Conservation (phyloP, 2,113 vertebrate genomes). For the Pedionomus torquatus region DNA sequence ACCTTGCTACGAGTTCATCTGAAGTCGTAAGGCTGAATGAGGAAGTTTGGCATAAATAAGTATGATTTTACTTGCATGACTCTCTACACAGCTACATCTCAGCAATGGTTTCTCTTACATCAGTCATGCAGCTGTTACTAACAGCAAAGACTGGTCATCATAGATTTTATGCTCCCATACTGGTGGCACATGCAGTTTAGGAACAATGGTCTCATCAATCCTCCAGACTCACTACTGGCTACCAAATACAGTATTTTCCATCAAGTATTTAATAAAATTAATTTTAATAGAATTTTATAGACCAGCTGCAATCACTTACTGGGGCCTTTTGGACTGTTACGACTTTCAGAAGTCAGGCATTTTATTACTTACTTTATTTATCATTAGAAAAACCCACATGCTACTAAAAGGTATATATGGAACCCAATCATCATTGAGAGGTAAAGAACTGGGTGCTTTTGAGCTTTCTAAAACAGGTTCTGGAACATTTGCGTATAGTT, state of each 20-base stretch:
- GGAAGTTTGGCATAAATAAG: neutral
- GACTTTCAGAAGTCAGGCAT: neutral
- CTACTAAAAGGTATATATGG: neutral
- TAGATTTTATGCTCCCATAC: neutral
- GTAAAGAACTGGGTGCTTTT: neutral
- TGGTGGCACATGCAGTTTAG: neutral
- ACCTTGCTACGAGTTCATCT: neutral
- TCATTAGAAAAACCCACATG: neutral
- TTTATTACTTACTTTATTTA: neutral
- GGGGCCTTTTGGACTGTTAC: neutral
- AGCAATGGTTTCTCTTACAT: neutral
- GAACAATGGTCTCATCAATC: neutral
- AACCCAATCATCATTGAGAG: neutral
- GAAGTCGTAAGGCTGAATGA: neutral
- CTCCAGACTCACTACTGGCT: neutral
- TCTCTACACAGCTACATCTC: neutral
- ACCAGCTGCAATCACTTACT: neutral
- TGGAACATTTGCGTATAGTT: neutral
- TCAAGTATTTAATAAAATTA: neutral
- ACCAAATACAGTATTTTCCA: neutral
- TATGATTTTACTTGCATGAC: neutral
- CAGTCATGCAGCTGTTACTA: neutral
- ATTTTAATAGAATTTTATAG: neutral
- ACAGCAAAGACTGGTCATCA: neutral
- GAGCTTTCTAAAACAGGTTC: neutral